phyloP scores from a whole-genome alignment of 2,888 invertebrate species.

The Dendrolimus pini region DNA sequence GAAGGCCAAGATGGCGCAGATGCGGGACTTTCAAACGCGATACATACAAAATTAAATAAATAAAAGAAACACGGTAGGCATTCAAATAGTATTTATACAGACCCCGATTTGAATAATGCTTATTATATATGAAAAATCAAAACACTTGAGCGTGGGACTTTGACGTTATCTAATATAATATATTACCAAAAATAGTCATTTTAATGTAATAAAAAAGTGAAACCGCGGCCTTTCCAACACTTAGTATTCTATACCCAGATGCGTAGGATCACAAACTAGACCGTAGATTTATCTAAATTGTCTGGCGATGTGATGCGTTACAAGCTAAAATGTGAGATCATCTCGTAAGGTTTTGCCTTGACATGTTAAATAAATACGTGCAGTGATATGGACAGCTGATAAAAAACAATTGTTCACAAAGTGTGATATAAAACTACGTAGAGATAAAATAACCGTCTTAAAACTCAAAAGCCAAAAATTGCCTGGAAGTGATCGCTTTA shows the following conservation, averaged over 20 bases:
- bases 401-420: background rate
- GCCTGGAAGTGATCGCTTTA: too few relatives aligned
- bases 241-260: background rate
- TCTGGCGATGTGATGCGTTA: background rate
- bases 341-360: background rate
- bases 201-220: background rate
- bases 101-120: background rate
- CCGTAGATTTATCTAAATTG: background rate
- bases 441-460: too few relatives aligned
- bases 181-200: background rate
- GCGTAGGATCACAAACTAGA: background rate
- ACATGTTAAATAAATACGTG: background rate
- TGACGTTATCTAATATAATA: background rate
- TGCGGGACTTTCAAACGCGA: constrained; percentile 35
- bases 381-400: background rate
- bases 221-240: background rate
- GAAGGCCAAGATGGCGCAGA: constrained; percentile 19
- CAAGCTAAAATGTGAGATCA: background rate
- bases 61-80: too few relatives aligned
- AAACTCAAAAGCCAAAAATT: too few relatives aligned
- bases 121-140: constrained; percentile 11
- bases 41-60: background rate
- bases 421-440: background rate
- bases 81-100: too few relatives aligned
- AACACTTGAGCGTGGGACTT: background rate